These are phyloP conservation scores for Contarinia nasturtii DNA, from an alignment of 1,140 invertebrate genomes.

Conservation along the genomic window DNA sequence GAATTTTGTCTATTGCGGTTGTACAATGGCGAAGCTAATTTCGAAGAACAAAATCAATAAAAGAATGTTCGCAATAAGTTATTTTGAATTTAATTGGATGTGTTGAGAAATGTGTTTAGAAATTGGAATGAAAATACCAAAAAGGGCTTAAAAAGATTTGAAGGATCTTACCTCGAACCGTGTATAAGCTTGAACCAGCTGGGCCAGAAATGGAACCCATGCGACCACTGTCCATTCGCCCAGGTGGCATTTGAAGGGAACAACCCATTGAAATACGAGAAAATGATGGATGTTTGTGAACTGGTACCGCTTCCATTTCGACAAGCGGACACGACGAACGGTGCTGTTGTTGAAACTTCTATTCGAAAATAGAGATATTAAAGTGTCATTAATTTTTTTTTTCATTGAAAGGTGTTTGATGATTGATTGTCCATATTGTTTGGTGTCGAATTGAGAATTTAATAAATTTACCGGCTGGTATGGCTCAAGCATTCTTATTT, in stretches of 20 bases:
- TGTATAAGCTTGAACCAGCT: neutral
- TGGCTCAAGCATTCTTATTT: slow-evolving; percentile 79
- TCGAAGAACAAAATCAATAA: slow-evolving; percentile 3
- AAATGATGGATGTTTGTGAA: slow-evolving; percentile 15
- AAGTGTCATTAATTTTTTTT: no score
- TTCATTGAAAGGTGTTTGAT: no score
- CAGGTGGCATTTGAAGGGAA: slow-evolving; percentile 8
- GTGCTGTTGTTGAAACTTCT: slow-evolving; percentile 65
- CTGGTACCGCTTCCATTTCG: slow-evolving; percentile 23
- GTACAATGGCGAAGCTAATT: slow-evolving; percentile 6
- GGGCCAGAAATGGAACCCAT: neutral
- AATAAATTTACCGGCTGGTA: no score
- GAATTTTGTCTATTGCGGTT: slow-evolving; percentile 49
- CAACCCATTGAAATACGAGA: slow-evolving; percentile 24
- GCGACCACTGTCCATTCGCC: neutral
- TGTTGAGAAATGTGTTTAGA: no score
- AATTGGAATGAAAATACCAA: no score
- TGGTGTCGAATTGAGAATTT: no score
- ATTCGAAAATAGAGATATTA: no score
- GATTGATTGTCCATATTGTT: no score
- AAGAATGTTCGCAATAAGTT: neutral
- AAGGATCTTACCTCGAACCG: neutral
- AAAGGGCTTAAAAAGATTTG: neutral
- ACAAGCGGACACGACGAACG: slow-evolving; percentile 47
- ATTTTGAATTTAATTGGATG: no score